Conservation (phyloP, 2,113 vertebrate species). For the Nettapus auritus region DNA sequence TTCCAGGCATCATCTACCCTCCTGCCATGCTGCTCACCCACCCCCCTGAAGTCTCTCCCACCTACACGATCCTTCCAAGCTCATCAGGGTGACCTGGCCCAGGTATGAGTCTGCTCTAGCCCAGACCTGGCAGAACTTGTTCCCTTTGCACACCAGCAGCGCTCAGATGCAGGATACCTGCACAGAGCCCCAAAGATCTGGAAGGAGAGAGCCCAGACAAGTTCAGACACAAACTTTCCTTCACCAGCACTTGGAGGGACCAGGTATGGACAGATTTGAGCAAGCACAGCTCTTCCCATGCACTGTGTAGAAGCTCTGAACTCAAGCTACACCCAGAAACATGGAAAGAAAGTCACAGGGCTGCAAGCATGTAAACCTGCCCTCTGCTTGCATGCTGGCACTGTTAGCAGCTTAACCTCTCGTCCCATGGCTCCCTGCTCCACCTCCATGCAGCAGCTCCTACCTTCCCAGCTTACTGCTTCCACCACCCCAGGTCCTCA, state of each 20-base stretch:
- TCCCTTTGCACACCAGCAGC: accelerated
- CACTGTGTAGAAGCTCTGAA: background rate
- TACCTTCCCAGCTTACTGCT: background rate
- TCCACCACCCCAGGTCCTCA: background rate
- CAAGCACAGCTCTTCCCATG: background rate
- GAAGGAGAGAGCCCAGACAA: background rate
- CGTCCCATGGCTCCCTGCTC: background rate
- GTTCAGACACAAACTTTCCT: background rate
- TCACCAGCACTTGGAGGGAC: background rate
- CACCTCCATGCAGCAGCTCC: background rate
- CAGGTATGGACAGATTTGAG: background rate
- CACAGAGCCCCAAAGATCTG: background rate
- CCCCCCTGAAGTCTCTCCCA: background rate
- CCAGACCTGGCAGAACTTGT: background rate
- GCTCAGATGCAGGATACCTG: background rate
- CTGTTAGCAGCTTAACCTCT: background rate
- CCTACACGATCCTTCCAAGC: background rate
- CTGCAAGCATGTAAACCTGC: background rate
- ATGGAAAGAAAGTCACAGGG: background rate
- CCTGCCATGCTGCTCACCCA: background rate
- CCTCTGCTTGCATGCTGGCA: background rate
- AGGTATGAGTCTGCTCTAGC: background rate
- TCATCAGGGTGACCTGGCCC: background rate
- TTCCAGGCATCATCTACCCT: background rate
- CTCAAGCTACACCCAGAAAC: background rate